These are phyloP conservation scores for Drosophila emarginata DNA, from an alignment of 2,888 invertebrate genomes.

Conservation along the genomic window DNA sequence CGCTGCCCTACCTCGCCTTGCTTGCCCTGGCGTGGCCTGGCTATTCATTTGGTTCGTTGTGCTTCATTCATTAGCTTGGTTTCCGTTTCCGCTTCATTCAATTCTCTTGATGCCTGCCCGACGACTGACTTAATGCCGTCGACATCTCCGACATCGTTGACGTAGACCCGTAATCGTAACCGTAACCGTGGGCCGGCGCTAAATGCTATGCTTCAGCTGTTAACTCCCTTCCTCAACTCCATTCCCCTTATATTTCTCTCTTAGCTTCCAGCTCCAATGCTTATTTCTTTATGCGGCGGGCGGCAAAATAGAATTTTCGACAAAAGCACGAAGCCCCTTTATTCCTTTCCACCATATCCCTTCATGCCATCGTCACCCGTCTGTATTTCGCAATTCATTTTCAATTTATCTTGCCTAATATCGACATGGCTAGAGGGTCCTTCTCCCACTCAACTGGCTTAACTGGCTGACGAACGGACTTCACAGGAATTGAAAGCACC, in stretches of 20 bases:
- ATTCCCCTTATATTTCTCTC: slow-evolving; percentile 16
- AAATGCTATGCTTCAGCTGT: slow-evolving; percentile 37
- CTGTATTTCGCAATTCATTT: slow-evolving; percentile 69
- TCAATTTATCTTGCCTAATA: slow-evolving; percentile 78
- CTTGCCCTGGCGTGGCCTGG: slow-evolving; percentile 18
- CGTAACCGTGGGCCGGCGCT: slow-evolving; percentile 43
- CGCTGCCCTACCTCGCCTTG: neutral
- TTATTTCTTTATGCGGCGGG: slow-evolving; percentile 51
- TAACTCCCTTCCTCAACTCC: slow-evolving; percentile 16
- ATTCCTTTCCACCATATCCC: neutral
- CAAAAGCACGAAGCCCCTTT: slow-evolving; percentile 6
- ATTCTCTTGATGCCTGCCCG: slow-evolving; percentile 59
- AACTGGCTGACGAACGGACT: slow-evolving; percentile 48
- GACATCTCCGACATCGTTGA: slow-evolving; percentile 42
- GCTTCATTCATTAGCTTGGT: slow-evolving; percentile 72
- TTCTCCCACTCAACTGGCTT: slow-evolving; percentile 44
- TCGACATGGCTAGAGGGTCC: slow-evolving; percentile 70
- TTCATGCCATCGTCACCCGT: neutral
- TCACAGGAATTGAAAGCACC: slow-evolving; percentile 40
- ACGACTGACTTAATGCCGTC: slow-evolving; percentile 64
- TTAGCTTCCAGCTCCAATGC: slow-evolving; percentile 20
- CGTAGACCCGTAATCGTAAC: slow-evolving; percentile 24
- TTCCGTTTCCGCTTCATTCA: slow-evolving; percentile 76
- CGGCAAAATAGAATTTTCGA: slow-evolving; percentile 40
- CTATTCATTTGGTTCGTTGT: slow-evolving; percentile 72